These are phyloP conservation scores for Henicopernis longicauda DNA, from an alignment of 2,113 vertebrate species.

Conservation along the genomic window DNA sequence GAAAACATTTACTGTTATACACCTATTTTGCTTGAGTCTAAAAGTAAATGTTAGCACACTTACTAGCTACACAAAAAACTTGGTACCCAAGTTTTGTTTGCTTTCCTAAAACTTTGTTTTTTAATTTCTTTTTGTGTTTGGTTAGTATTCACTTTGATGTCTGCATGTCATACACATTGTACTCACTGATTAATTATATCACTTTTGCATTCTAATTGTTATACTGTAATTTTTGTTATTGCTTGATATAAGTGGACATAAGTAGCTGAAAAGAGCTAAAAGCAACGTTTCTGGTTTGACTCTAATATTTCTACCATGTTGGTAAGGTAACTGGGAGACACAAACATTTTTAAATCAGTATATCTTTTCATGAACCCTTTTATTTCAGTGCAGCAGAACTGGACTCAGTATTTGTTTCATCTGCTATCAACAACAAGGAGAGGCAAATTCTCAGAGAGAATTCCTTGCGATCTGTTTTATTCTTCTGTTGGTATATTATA, in stretches of 20 bases:
- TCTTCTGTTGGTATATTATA: background rate
- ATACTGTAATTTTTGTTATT: background rate
- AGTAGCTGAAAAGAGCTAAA: background rate
- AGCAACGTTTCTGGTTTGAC: background rate
- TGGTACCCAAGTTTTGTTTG: background rate
- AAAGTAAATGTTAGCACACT: background rate
- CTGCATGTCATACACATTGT: background rate
- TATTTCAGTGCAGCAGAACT: background rate
- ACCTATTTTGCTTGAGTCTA: background rate
- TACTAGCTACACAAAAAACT: background rate
- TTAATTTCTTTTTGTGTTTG: background rate
- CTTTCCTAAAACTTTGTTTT: background rate
- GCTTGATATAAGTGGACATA: background rate
- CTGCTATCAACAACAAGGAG: background rate
- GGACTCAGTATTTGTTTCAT: background rate
- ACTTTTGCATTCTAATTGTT: background rate
- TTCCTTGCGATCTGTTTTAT: background rate
- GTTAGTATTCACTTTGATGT: background rate
- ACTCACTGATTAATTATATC: background rate
- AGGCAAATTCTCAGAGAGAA: background rate
- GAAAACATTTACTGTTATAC: background rate
- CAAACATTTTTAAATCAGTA: background rate
- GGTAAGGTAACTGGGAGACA: background rate
- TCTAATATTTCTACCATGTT: background rate
- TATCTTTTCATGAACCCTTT: background rate